phyloP scores from a whole-genome alignment of 2,888 invertebrate species.

The Marasmarcha lunaedactyla region DNA sequence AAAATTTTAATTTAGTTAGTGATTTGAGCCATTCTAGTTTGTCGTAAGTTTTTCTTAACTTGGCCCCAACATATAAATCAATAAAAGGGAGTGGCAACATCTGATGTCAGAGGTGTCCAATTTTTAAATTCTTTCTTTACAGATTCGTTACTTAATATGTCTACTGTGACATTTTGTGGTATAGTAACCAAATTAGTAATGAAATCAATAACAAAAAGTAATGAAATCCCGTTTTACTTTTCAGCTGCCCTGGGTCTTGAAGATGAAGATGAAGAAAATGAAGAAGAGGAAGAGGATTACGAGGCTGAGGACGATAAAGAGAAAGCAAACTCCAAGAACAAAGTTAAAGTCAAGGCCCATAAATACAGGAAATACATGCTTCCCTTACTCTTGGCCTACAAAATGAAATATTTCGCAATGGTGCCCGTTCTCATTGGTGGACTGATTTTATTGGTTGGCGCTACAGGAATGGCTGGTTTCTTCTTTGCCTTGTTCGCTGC shows the following conservation, averaged over 20 bases:
- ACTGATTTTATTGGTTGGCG: slow-evolving; percentile 78
- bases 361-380: slow-evolving; percentile 78
- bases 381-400: slow-evolving; percentile 84
- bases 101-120: too few relatives aligned
- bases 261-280: slow-evolving; percentile 32
- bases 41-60: too few relatives aligned
- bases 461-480: slow-evolving; percentile 86
- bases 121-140: too few relatives aligned
- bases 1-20: too few relatives aligned
- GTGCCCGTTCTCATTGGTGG: slow-evolving; percentile 82
- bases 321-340: slow-evolving; percentile 26
- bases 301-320: slow-evolving; percentile 31
- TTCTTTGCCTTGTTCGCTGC: slow-evolving; percentile 90
- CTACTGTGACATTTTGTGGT: too few relatives aligned
- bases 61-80: too few relatives aligned
- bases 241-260: slow-evolving; percentile 51
- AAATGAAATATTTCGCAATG: slow-evolving; percentile 83
- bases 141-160: too few relatives aligned
- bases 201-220: too few relatives aligned
- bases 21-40: too few relatives aligned
- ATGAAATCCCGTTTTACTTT: slow-evolving; percentile 18
- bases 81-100: too few relatives aligned
- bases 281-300: slow-evolving; percentile 38
- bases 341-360: slow-evolving; percentile 53
- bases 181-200: too few relatives aligned